phyloP scores from a whole-genome alignment of 2,113 vertebrate genomes.

The Anas platyrhynchos region DNA sequence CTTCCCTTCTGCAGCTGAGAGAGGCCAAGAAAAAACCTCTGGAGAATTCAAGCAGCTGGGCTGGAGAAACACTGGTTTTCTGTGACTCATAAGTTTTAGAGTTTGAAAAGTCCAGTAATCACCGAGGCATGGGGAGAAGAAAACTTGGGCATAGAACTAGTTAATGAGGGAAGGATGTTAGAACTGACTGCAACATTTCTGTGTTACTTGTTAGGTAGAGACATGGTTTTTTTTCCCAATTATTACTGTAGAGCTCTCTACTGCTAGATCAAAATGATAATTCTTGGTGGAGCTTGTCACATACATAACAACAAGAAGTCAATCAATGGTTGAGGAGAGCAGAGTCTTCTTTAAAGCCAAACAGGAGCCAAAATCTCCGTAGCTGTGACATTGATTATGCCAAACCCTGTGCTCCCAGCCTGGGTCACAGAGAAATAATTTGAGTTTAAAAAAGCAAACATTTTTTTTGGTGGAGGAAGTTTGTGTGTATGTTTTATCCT shows the following conservation, averaged over 20 bases:
- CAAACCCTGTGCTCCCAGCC: not conserved
- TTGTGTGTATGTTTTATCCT: not conserved
- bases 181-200: not conserved
- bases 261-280: not conserved
- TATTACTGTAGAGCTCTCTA: not conserved
- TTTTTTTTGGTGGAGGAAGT: not conserved
- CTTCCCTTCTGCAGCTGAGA: constrained; percentile 34
- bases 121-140: not conserved
- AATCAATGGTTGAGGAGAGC: not conserved
- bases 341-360: not conserved
- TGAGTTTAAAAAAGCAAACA: not conserved
- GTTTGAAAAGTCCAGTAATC: constrained; percentile 2
- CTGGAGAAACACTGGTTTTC: constrained; percentile 20
- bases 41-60: constrained; percentile 38
- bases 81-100: not conserved
- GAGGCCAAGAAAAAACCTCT: constrained; percentile 1
- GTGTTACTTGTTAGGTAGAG: not conserved
- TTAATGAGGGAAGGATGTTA: not conserved
- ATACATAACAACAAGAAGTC: not conserved
- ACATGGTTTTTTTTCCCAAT: not conserved
- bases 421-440: not conserved
- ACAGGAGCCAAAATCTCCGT: not conserved
- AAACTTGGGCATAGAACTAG: not conserved
- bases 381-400: not conserved
- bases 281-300: not conserved